These are phyloP conservation scores for Halictus ligatus DNA, from an alignment of 2,888 invertebrate genomes.

Conservation along the genomic window DNA sequence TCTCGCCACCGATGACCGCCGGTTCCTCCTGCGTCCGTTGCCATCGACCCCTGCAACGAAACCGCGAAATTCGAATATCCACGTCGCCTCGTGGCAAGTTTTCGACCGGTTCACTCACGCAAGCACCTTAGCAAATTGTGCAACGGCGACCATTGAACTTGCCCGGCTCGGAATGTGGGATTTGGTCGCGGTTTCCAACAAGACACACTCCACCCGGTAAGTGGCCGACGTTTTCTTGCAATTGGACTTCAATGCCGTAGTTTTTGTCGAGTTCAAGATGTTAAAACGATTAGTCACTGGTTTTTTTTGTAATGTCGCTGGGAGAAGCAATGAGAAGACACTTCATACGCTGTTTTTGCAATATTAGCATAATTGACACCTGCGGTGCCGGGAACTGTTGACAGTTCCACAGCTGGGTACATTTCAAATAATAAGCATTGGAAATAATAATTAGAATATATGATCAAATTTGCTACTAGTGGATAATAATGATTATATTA, in stretches of 20 bases:
- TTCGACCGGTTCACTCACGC: slow-evolving; percentile 12
- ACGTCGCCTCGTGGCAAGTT: slow-evolving; percentile 24
- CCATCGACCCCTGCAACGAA: slow-evolving; percentile 12
- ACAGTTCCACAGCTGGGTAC: background rate
- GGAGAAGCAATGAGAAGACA: no score
- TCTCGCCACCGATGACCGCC: slow-evolving; percentile 19
- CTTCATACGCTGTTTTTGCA: background rate
- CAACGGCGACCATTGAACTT: slow-evolving; percentile 59
- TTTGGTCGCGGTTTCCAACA: slow-evolving; percentile 58
- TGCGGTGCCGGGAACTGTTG: background rate
- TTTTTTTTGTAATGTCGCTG: background rate
- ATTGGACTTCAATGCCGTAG: background rate
- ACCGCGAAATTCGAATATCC: slow-evolving; percentile 42
- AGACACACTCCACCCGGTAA: slow-evolving; percentile 58
- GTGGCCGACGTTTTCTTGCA: slow-evolving; percentile 29
- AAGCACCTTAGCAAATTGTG: slow-evolving; percentile 57
- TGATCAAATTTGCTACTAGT: background rate
- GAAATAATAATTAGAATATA: background rate
- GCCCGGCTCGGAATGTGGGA: slow-evolving; percentile 68
- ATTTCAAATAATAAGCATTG: background rate
- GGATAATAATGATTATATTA: background rate
- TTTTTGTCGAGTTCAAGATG: background rate
- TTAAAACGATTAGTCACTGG: background rate
- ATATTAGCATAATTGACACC: background rate
- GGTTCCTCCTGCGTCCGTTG: slow-evolving; percentile 17